Base-by-base conservation (phyloP, 2,797 vertebrate genomes). In the Rhinatrema bivittatum region DNA sequence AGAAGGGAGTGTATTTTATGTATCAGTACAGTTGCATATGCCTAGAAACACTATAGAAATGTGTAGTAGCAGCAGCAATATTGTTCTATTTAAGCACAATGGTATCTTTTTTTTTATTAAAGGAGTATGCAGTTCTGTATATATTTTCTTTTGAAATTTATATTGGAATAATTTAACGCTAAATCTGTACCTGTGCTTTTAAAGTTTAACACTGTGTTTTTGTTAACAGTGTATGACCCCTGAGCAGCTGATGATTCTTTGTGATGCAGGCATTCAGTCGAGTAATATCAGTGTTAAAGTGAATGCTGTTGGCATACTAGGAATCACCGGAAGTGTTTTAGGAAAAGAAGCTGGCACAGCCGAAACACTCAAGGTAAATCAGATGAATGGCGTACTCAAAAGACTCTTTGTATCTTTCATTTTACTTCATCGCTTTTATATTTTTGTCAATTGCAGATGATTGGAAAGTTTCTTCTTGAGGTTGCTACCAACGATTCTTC, bases 361-460 rank as follows among this genome's bases (percentile, higher is more conserved):
- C 9, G 86, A 86, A 57, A 92, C 76, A 11, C 82, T 99, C 20
- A 87, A 96, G 92, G 95, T 96, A 84, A n/a, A n/a, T n/a, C n/a
- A n/a, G n/a, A n/a, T n/a, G n/a, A n/a, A n/a, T n/a, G n/a, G n/a
- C n/a, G n/a, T n/a, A n/a, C n/a, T n/a, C n/a, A n/a, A n/a, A n/a
- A n/a, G n/a, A n/a, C n/a, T n/a, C n/a, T n/a, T n/a, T n/a, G n/a
- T n/a, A n/a, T n/a, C n/a, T n/a, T n/a, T n/a, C n/a, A n/a, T n/a
- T n/a, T n/a, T n/a, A n/a, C 10, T 29, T 4, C 7, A 16, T 11
- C 7, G 9, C 9, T 12, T 6, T 22, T 25, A 42, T 10, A 20
- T 35, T 61, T 34, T 51, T 32, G 45, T 15, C 33, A 36, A 17
- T 53, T 42, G 22, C 74, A 99, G 96, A 76, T 89, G 71, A 92